Evolutionary conservation across 2,888 invertebrate species (phyloP).

Genomic region (Cosmopolites sordidus): DNA sequence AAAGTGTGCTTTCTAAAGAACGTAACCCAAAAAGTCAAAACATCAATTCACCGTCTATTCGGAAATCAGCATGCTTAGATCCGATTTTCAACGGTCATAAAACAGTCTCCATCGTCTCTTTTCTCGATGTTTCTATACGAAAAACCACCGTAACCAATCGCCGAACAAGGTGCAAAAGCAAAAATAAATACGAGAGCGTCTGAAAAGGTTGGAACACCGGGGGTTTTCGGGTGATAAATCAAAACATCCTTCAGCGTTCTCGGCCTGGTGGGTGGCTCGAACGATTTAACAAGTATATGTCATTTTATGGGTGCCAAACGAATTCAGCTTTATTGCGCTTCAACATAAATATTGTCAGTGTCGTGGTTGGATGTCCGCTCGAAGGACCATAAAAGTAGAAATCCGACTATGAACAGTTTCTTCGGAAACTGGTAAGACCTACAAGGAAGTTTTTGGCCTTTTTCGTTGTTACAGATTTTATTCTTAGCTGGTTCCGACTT

Average conservation of each 20-base stretch:
- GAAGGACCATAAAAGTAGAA: slow-evolving; percentile 32
- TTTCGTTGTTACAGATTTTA: too few relatives aligned
- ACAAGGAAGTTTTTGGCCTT: slow-evolving; percentile 10
- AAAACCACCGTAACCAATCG: slow-evolving; percentile 37
- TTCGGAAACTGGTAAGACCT: slow-evolving; percentile 14
- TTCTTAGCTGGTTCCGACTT: slow-evolving; percentile 1
- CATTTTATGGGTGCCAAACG: slow-evolving; percentile 35
- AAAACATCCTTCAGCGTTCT: slow-evolving; percentile 38
- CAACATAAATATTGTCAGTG: slow-evolving; percentile 39
- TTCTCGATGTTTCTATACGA: slow-evolving; percentile 28
- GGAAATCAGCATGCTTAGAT: slow-evolving; percentile 27
- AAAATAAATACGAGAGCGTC: slow-evolving; percentile 32
- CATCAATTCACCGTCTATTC: slow-evolving; percentile 21
- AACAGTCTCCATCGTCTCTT: slow-evolving; percentile 5
- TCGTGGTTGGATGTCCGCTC: slow-evolving; percentile 30
- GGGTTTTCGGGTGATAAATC: slow-evolving; percentile 42
- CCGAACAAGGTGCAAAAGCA: slow-evolving; percentile 27
- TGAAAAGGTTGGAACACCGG: slow-evolving; percentile 41
- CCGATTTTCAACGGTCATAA: slow-evolving; percentile 25
- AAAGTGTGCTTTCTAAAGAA: too few relatives aligned
- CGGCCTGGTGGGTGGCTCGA: slow-evolving; percentile 35
- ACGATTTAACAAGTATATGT: slow-evolving; percentile 36
- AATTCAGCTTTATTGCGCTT: slow-evolving; percentile 36
- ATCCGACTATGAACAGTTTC: slow-evolving; percentile 18
- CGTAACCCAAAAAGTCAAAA: slow-evolving; percentile 24